Evolutionary conservation across 2,888 invertebrate species (phyloP).

Genomic region (Morpho deidamia): DNA sequence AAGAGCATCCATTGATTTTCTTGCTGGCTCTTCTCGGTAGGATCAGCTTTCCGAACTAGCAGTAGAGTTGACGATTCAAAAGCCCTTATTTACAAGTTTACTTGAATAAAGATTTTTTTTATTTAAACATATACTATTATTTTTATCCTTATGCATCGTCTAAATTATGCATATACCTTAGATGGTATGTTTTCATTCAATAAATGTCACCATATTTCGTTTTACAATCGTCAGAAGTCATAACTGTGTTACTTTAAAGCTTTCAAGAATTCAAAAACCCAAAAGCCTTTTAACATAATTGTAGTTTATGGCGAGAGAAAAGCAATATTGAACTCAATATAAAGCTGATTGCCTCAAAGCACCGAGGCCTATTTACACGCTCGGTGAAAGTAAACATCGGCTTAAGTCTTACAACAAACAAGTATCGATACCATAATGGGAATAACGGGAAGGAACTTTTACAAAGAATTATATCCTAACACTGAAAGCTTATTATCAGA

Average conservation of each 20-base stretch:
- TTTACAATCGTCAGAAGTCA: no score
- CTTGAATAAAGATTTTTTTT: no score
- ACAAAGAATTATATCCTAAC: slow-evolving; percentile 39
- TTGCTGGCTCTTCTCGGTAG: no score
- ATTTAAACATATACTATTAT: no score
- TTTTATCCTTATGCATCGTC: no score
- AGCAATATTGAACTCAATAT: slow-evolving; percentile 13
- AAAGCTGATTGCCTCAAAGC: slow-evolving; percentile 17
- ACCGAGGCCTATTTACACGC: slow-evolving; percentile 41
- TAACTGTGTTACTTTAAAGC: background rate
- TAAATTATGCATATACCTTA: no score
- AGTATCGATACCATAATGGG: slow-evolving; percentile 37
- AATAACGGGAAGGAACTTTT: slow-evolving; percentile 33
- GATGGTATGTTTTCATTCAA: no score
- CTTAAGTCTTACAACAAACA: slow-evolving; percentile 25
- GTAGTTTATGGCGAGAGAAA: slow-evolving; percentile 7
- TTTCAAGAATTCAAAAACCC: background rate
- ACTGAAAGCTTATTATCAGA: slow-evolving; percentile 37
- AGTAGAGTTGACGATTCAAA: no score
- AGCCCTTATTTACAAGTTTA: no score
- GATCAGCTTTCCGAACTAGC: no score
- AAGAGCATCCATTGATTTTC: no score
- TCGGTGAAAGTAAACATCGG: slow-evolving; percentile 43
- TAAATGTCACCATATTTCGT: no score
- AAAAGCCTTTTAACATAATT: slow-evolving; percentile 1